Percentiles rank a stretch among this genome's conserved stretches.
phyloP scores from a whole-genome alignment of 2,888 invertebrate species.

The Xanthorhoe spadicearia region DNA sequence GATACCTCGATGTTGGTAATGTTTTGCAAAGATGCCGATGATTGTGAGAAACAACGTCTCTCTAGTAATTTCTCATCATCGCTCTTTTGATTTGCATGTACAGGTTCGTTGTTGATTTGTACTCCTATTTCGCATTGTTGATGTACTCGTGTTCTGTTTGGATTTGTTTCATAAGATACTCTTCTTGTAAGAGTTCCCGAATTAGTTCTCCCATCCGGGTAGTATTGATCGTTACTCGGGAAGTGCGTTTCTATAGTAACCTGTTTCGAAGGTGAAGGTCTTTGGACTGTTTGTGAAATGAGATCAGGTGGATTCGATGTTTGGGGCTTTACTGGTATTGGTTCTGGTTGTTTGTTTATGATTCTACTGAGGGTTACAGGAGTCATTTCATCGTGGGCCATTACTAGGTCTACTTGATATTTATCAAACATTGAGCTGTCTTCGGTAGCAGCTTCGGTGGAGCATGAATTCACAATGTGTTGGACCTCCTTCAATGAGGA shows the following conservation, averaged over 20 bases:
- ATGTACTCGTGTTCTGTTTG: conserved; percentile 53
- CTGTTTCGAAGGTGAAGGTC: conserved; percentile 71
- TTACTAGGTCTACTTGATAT: conserved; percentile 86
- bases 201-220: conserved; percentile 51
- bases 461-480: conserved; percentile 82
- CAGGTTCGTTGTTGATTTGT: conserved; percentile 64
- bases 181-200: conserved; percentile 54
- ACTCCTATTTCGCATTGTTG: conserved; percentile 68
- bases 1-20: conserved; percentile 81
- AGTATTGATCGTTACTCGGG: conserved; percentile 68
- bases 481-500: conserved; percentile 87
- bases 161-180: conserved; percentile 47
- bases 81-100: conserved; percentile 76
- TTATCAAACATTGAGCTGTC: conserved; percentile 71
- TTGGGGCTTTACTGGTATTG: conserved; percentile 52
- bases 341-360: conserved; percentile 69
- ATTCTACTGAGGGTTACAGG: conserved; percentile 80
- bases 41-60: conserved; percentile 67
- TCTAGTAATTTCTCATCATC: conserved; percentile 82
- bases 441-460: conserved; percentile 74
- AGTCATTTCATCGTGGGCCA: conserved; percentile 87
- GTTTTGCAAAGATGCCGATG: conserved; percentile 76
- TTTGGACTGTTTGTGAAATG: conserved; percentile 77
- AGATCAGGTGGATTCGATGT: conserved; percentile 75
- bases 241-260: conserved; percentile 80